Percentiles rank a stretch among this genome's conserved stretches.
Conservation (phyloP, 2,113 vertebrate species). For the Laticauda colubrina region DNA sequence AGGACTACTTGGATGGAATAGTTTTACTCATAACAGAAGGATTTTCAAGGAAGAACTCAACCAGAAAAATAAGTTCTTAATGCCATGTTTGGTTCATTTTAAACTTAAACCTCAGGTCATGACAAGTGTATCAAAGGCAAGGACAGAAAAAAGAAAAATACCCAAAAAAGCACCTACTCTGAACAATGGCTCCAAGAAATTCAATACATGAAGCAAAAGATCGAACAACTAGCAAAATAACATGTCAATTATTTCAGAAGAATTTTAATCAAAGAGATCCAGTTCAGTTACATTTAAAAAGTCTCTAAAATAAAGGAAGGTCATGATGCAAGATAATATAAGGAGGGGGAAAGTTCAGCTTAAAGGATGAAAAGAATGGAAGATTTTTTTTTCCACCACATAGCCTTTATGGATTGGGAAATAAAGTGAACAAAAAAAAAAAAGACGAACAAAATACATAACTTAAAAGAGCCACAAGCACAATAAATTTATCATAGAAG, state of each 20-base stretch:
- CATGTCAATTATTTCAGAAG: conserved; percentile 9
- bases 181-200: conserved; percentile 1
- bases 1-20: not conserved
- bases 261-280: conserved; percentile 14
- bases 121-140: not conserved
- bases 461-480: not conserved
- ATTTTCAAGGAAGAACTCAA: not conserved
- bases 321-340: not conserved
- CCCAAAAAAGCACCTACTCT: not conserved
- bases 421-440: not conserved
- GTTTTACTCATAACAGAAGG: not conserved
- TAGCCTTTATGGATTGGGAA: not conserved
- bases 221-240: conserved; percentile 2
- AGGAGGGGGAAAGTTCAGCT: not conserved
- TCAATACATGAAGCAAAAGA: conserved; percentile 1
- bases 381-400: too few species aligned
- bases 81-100: not conserved
- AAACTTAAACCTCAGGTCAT: not conserved
- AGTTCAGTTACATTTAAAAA: conserved; percentile 7
- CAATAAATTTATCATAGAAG: not conserved
- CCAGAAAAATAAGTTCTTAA: not conserved
- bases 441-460: not conserved
- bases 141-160: not conserved
- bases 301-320: not conserved
- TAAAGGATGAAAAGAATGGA: not conserved